A percentile compares a stretch with the other conserved stretches of the same genome.
Conservation (phyloP, 2,888 invertebrate species). For the Pyrrhia umbra region DNA sequence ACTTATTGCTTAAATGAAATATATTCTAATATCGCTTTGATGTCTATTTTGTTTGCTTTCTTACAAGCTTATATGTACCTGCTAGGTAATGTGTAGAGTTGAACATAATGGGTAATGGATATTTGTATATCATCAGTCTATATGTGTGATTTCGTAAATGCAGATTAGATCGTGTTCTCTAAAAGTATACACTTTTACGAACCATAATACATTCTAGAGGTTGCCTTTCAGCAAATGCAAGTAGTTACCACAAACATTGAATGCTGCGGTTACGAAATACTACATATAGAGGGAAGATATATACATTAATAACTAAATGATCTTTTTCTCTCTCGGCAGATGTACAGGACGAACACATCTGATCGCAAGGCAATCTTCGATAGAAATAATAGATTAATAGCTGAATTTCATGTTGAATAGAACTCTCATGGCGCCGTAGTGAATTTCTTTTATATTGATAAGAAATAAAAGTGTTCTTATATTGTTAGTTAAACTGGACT, state of each 20-base stretch:
- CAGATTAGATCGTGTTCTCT: constrained; percentile 7
- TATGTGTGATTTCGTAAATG: constrained; percentile 51
- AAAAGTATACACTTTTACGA: too few relatives aligned
- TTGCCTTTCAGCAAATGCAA: neutral
- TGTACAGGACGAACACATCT: constrained; percentile 94
- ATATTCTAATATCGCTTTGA: constrained; percentile 52
- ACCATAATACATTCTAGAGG: neutral
- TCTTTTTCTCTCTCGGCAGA: constrained; percentile 92
- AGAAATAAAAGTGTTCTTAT: constrained; percentile 89
- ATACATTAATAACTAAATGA: constrained; percentile 77
- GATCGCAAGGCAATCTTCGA: constrained; percentile 83
- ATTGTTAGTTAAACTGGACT: constrained; percentile 75
- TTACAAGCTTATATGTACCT: constrained; percentile 51
- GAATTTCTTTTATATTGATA: constrained; percentile 76
- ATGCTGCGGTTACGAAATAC: constrained; percentile 47
- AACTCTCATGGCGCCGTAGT: constrained; percentile 66
- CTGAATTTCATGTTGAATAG: constrained; percentile 69
- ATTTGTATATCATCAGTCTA: constrained; percentile 46
- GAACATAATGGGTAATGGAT: constrained; percentile 45
- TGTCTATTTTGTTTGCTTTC: constrained; percentile 60
- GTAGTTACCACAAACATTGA: neutral
- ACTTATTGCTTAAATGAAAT: constrained; percentile 38
- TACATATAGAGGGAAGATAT: constrained; percentile 48
- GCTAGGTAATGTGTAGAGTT: constrained; percentile 54
- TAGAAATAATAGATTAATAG: constrained; percentile 66